Conservation (phyloP, 2,888 invertebrate genomes). For the Volucella bombylans region DNA sequence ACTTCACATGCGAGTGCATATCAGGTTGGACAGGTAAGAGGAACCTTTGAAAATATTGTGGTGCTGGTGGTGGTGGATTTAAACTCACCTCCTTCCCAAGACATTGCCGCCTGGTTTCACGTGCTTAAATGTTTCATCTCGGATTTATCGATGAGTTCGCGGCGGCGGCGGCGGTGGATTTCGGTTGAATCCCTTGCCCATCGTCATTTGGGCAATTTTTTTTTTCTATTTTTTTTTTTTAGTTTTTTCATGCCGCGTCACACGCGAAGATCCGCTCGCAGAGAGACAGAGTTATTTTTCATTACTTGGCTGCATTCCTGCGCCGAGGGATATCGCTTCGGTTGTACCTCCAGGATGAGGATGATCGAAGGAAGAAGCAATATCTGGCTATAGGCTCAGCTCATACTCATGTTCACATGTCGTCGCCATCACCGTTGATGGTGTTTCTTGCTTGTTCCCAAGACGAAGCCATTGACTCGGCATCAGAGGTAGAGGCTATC, state of each 20-base stretch:
- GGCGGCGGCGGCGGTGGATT: conserved; percentile 32
- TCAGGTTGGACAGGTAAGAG: conserved; percentile 92
- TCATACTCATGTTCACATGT: conserved; percentile 73
- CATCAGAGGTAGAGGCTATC: conserved; percentile 25
- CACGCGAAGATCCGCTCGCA: conserved; percentile 42
- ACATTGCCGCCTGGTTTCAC: conserved; percentile 39
- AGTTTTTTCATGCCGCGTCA: conserved; percentile 21
- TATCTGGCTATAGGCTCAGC: conserved; percentile 59
- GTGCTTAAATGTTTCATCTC: conserved; percentile 75
- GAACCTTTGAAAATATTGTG: conserved; percentile 65
- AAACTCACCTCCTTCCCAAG: not conserved
- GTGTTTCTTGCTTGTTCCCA: conserved; percentile 61
- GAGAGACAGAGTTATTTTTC: conserved; percentile 57
- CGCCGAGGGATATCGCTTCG: conserved; percentile 74
- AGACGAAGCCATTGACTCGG: conserved; percentile 42
- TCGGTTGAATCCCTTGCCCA: conserved; percentile 57
- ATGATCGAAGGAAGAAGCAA: conserved; percentile 62
- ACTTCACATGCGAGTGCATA: conserved; percentile 92
- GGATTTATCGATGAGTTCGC: conserved; percentile 74
- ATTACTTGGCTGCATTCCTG: conserved; percentile 72
- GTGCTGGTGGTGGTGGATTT: conserved; percentile 24
- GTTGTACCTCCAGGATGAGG: conserved; percentile 38
- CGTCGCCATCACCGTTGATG: conserved; percentile 70
- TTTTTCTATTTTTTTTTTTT: not conserved
- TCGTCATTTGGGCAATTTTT: conserved; percentile 44